A percentile compares a stretch with the other conserved stretches of the same genome.
Evolutionary conservation across 2,888 invertebrate species (phyloP).

Genomic region (Drosophila diplacantha): DNA sequence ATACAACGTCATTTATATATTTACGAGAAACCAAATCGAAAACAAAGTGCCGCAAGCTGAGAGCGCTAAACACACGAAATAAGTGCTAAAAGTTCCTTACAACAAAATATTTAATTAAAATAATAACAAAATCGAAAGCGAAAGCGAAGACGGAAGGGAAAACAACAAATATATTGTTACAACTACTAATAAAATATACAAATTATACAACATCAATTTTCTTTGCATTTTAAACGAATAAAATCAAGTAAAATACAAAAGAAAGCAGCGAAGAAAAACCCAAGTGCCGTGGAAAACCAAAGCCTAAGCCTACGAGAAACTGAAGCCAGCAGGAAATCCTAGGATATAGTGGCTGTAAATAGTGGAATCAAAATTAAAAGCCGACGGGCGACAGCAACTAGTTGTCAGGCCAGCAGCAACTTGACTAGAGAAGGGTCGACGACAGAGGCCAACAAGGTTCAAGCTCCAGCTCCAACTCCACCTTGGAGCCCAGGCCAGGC

Average conservation of each 20-base stretch:
- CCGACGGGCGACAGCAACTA: slow-evolving; percentile 37
- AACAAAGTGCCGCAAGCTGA: slow-evolving; percentile 62
- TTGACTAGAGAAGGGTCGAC: slow-evolving; percentile 19
- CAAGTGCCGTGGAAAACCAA: slow-evolving; percentile 27
- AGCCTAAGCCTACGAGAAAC: slow-evolving; percentile 12
- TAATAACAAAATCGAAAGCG: not conserved
- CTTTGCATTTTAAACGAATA: slow-evolving; percentile 52
- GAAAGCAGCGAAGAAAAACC: slow-evolving; percentile 25
- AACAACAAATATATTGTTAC: slow-evolving; percentile 50
- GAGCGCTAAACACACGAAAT: slow-evolving; percentile 54
- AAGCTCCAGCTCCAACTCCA: slow-evolving; percentile 31
- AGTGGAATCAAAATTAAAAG: slow-evolving; percentile 17
- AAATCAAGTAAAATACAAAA: slow-evolving; percentile 5
- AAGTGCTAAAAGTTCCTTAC: slow-evolving; percentile 68
- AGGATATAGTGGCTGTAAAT: not conserved
- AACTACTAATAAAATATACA: slow-evolving; percentile 49
- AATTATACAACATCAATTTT: slow-evolving; percentile 62
- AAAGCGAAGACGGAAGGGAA: slow-evolving; percentile 7
- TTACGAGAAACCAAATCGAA: slow-evolving; percentile 22
- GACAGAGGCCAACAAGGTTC: slow-evolving; percentile 66
- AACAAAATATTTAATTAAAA: slow-evolving; percentile 37
- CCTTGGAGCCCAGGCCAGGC: not conserved
- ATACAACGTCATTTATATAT: slow-evolving; percentile 31
- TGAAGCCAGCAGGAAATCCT: slow-evolving; percentile 25
- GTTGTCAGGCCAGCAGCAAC: slow-evolving; percentile 20